These are phyloP conservation scores for Helicoverpa armigera DNA, from an alignment of 1,140 invertebrate genomes.

Conservation along the genomic window DNA sequence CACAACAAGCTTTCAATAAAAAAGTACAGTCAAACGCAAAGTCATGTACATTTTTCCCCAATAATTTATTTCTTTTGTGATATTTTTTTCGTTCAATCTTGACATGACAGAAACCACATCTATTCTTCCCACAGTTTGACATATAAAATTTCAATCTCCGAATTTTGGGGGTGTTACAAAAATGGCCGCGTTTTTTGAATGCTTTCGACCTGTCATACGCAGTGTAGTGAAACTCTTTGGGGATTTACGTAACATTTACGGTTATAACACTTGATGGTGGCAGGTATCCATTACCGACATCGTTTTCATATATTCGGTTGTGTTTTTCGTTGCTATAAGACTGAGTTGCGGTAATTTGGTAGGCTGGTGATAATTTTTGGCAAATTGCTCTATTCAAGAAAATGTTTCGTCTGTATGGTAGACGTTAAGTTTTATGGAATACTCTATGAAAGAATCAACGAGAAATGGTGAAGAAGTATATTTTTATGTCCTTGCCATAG, in stretches of 20 bases:
- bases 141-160: conserved; percentile 16
- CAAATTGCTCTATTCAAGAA: neutral
- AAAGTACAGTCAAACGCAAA: too few species aligned
- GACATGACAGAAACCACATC: neutral
- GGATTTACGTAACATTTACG: conserved; percentile 43
- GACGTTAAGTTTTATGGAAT: neutral
- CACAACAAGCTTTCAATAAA: too few species aligned
- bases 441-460: too few species aligned
- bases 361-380: neutral
- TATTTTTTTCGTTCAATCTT: neutral
- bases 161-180: neutral
- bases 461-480: too few species aligned
- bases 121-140: neutral
- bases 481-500: too few species aligned
- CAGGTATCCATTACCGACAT: conserved; percentile 37
- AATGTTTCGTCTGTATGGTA: neutral
- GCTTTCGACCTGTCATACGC: conserved; percentile 16
- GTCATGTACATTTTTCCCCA: too few species aligned
- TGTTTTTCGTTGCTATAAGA: conserved; percentile 30
- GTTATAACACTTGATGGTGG: conserved; percentile 26
- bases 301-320: conserved; percentile 39
- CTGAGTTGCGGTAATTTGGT: conserved; percentile 25
- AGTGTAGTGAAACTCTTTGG: conserved; percentile 29
- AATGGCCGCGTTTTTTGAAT: neutral
- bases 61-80: neutral